Evolutionary conservation across 2,113 vertebrate species (phyloP).

Genomic region (Cettia cetti): DNA sequence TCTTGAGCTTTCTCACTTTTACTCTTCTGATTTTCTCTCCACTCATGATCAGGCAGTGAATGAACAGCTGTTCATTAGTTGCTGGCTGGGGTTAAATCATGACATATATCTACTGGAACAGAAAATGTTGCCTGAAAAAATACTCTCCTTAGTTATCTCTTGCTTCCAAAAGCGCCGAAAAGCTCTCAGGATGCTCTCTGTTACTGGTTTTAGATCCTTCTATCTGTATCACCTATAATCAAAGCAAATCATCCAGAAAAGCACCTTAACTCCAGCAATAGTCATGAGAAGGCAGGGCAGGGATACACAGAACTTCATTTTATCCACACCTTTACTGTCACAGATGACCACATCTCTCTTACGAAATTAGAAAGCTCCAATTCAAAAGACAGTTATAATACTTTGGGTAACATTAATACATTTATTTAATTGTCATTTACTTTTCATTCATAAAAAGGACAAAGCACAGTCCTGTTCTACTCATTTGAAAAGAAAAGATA

Average conservation of each 20-base stretch:
- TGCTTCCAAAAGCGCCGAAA: not conserved
- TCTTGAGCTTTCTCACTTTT: not conserved
- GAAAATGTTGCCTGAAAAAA: not conserved
- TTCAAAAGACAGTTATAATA: constrained; percentile 71
- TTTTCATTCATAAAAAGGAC: constrained; percentile 82
- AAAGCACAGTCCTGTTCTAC: constrained; percentile 76
- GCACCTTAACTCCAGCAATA: not conserved
- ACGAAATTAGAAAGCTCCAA: constrained; percentile 47
- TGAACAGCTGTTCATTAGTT: not conserved
- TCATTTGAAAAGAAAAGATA: constrained; percentile 76
- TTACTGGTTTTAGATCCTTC: not conserved
- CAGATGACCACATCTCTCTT: not conserved
- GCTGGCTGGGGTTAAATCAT: not conserved
- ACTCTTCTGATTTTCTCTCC: not conserved
- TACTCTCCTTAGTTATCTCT: not conserved
- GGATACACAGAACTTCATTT: not conserved
- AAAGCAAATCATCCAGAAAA: not conserved
- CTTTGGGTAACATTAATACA: constrained; percentile 79
- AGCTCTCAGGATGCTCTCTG: not conserved
- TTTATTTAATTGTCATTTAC: constrained; percentile 82
- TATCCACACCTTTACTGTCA: not conserved
- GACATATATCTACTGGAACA: not conserved
- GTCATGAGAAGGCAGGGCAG: not conserved
- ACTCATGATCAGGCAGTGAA: not conserved
- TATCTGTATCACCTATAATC: not conserved